A percentile compares a stretch with the other conserved stretches of the same genome.
Conservation (phyloP, 2,113 vertebrate genomes). For the Actinemys pallida region DNA sequence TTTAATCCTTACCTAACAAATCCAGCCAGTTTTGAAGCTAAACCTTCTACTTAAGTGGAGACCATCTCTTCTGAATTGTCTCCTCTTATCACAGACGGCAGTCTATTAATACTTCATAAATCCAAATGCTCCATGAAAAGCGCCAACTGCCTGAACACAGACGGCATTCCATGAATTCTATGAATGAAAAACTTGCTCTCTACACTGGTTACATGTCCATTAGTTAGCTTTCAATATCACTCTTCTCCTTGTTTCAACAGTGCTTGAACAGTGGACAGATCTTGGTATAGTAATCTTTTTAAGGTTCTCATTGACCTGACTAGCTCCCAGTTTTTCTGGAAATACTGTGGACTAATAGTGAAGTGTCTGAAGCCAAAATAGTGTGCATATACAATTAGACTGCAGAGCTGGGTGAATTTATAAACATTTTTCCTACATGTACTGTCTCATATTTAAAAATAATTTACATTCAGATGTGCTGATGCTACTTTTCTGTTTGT, state of each 20-base stretch:
- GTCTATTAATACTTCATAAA: background rate
- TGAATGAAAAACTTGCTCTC: background rate
- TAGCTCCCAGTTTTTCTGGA: background rate
- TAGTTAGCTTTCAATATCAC: background rate
- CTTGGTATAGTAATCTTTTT: background rate
- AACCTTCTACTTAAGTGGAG: background rate
- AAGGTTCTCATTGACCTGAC: background rate
- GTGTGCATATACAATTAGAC: rapidly evolving
- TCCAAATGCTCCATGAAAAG: background rate
- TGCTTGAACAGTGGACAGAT: background rate
- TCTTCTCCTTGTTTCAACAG: background rate
- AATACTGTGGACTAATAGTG: background rate
- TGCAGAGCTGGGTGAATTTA: background rate
- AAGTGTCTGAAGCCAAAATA: constrained; percentile 27
- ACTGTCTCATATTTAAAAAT: constrained; percentile 1
- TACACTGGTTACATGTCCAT: background rate
- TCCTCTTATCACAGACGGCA: background rate
- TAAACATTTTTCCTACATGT: background rate
- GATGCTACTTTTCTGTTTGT: background rate
- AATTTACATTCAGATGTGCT: background rate
- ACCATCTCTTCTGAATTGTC: background rate
- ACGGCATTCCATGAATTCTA: background rate
- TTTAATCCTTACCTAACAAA: background rate
- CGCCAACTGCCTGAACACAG: background rate
- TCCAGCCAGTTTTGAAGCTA: background rate